Percentiles rank a stretch among this genome's conserved stretches.
phyloP scores from a whole-genome alignment of 2,113 vertebrate genomes.

The Sinocyclocheilus anshuiensis region DNA sequence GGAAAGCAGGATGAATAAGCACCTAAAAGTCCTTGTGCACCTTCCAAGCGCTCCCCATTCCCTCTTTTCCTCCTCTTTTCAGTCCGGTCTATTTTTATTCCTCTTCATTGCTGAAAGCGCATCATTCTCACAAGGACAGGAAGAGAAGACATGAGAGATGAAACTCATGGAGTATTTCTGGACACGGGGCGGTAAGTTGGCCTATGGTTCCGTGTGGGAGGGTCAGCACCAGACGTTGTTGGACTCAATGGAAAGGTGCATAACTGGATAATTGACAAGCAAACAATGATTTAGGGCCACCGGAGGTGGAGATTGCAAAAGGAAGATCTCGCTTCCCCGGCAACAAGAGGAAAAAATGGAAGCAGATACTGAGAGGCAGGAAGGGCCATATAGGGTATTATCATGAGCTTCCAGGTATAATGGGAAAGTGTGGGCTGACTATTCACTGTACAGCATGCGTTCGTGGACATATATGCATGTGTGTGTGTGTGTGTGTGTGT shows the following conservation, averaged over 20 bases:
- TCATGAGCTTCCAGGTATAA: constrained; percentile 51
- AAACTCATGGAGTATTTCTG: constrained; percentile 38
- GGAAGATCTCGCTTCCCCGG: constrained; percentile 44
- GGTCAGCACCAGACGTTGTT: constrained; percentile 4
- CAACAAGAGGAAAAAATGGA: constrained; percentile 49
- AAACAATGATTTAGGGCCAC: constrained; percentile 24
- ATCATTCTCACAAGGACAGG: constrained; percentile 56
- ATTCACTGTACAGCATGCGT: constrained; percentile 39
- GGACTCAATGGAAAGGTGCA: constrained; percentile 28
- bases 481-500: constrained; percentile 37
- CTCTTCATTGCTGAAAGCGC: constrained; percentile 51
- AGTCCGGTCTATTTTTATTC: constrained; percentile 54
- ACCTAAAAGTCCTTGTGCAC: constrained; percentile 52
- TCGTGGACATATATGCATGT: constrained; percentile 22
- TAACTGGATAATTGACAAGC: constrained; percentile 32
- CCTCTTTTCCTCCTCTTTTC: constrained; percentile 42
- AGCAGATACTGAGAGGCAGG: constrained; percentile 21
- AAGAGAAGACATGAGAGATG: constrained; percentile 21
- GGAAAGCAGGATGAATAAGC: constrained; percentile 47
- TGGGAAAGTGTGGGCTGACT: constrained; percentile 51
- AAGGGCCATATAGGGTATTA: constrained; percentile 55
- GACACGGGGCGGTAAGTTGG: neutral
- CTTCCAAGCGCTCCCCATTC: constrained; percentile 31
- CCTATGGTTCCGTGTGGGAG: constrained; percentile 32
- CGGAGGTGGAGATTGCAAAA: constrained; percentile 28